phyloP scores from a whole-genome alignment of 2,888 invertebrate genomes.

The Drosophila monieri region DNA sequence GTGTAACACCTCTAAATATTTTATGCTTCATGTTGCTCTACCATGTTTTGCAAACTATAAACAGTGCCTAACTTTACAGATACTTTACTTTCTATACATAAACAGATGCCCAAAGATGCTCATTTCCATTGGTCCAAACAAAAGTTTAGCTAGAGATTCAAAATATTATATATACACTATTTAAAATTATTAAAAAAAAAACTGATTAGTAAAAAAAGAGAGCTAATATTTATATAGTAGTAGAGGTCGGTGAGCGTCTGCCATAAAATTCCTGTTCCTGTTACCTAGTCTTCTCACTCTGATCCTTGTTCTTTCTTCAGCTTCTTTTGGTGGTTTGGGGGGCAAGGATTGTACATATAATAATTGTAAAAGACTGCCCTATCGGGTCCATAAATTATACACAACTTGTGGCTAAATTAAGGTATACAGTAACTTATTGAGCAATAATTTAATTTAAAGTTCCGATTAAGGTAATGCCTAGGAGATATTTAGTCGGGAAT shows the following conservation, averaged over 20 bases:
- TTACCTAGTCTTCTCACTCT: not conserved
- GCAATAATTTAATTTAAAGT: not conserved
- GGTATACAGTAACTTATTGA: slow-evolving; percentile 10
- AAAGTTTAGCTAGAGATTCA: slow-evolving; percentile 27
- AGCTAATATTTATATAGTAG: slow-evolving; percentile 1
- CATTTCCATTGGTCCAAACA: not conserved
- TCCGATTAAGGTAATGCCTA: not conserved
- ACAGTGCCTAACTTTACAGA: slow-evolving; percentile 23
- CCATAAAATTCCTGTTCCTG: slow-evolving; percentile 2
- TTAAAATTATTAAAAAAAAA: slow-evolving; percentile 17
- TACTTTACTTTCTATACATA: slow-evolving; percentile 11
- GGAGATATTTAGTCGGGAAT: not conserved
- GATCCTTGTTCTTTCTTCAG: slow-evolving; percentile 6
- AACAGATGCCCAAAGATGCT: slow-evolving; percentile 35
- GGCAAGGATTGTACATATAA: slow-evolving; percentile 3
- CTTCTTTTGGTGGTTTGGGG: slow-evolving; percentile 16
- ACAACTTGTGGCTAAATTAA: slow-evolving; percentile 2
- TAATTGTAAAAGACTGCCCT: not conserved
- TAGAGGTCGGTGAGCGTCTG: slow-evolving; percentile 16
- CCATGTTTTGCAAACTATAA: slow-evolving; percentile 32
- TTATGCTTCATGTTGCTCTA: slow-evolving; percentile 7
- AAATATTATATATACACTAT: slow-evolving; percentile 36
- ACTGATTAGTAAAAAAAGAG: slow-evolving; percentile 2
- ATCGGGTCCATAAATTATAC: too few species aligned
- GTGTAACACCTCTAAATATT: slow-evolving; percentile 23